Percentiles rank a stretch among this genome's conserved stretches.
Conservation (phyloP, 2,888 invertebrate genomes). For the Polyploca ridens region DNA sequence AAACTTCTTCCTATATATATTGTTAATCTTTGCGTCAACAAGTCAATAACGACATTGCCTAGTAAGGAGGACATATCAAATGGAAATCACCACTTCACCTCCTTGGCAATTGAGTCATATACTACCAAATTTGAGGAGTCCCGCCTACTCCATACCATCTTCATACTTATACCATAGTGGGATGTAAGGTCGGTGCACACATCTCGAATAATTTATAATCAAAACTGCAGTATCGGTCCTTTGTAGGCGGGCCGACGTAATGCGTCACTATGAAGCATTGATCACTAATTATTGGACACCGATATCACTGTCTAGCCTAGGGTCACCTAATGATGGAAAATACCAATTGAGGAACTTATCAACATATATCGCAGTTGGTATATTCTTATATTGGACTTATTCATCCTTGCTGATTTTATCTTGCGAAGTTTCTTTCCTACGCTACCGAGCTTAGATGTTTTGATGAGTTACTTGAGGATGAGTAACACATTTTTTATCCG, state of each 20-base stretch:
- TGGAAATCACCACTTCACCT: neutral
- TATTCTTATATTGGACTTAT: too few species aligned
- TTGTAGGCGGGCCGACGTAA: slow-evolving; percentile 38
- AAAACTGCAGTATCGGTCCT: slow-evolving; percentile 32
- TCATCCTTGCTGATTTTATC: neutral
- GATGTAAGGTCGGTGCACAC: slow-evolving; percentile 44
- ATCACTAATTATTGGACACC: slow-evolving; percentile 21
- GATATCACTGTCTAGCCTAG: slow-evolving; percentile 19
- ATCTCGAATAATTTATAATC: slow-evolving; percentile 27
- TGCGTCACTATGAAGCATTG: slow-evolving; percentile 23
- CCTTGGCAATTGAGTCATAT: slow-evolving; percentile 7
- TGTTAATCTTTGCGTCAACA: neutral
- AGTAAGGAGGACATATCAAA: neutral
- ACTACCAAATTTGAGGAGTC: neutral
- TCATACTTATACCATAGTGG: slow-evolving; percentile 36
- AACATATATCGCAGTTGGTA: too few species aligned
- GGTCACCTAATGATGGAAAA: neutral
- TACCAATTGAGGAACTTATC: too few species aligned
- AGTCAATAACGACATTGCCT: neutral
- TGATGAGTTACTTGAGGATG: too few species aligned
- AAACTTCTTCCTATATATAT: too few species aligned
- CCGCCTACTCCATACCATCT: slow-evolving; percentile 39
- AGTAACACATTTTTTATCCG: too few species aligned
- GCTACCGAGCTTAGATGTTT: too few species aligned
- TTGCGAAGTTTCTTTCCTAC: too few species aligned